Evolutionary conservation across 2,113 vertebrate genomes (phyloP).

Genomic region (Ophthalmolycus amberensis): DNA sequence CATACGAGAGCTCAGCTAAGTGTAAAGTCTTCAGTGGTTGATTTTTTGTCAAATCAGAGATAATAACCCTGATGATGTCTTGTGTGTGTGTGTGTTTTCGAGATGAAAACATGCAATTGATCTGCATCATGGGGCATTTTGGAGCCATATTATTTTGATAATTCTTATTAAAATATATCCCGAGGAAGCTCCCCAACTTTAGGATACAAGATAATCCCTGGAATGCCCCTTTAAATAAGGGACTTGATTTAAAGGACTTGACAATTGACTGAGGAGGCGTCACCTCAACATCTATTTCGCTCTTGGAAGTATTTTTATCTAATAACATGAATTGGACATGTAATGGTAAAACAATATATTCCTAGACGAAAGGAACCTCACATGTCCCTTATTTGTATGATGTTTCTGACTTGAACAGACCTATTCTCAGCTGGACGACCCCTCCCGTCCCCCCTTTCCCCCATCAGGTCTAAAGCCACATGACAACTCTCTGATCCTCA

Average conservation of each 20-base stretch:
- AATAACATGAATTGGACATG: not conserved
- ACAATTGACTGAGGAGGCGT: not conserved
- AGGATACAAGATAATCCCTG: not conserved
- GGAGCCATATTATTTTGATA: not conserved
- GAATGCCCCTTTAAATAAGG: too few species aligned
- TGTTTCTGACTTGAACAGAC: not conserved
- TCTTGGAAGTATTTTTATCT: not conserved
- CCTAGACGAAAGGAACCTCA: not conserved
- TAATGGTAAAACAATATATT: not conserved
- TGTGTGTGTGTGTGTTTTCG: not conserved
- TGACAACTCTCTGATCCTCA: slow-evolving; percentile 37
- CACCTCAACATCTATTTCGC: not conserved
- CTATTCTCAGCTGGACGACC: not conserved
- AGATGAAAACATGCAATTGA: not conserved
- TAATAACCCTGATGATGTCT: not conserved
- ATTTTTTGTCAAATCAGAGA: not conserved
- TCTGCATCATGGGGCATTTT: not conserved
- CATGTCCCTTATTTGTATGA: not conserved
- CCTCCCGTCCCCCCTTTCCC: not conserved
- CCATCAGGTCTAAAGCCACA: slow-evolving; percentile 24
- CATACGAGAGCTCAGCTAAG: not conserved
- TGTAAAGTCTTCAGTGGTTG: not conserved
- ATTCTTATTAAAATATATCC: not conserved
- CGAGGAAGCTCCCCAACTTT: not conserved
- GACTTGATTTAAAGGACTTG: not conserved